Evolutionary conservation across 2,888 invertebrate species (phyloP).

Genomic region (Zaprionus lineosus): DNA sequence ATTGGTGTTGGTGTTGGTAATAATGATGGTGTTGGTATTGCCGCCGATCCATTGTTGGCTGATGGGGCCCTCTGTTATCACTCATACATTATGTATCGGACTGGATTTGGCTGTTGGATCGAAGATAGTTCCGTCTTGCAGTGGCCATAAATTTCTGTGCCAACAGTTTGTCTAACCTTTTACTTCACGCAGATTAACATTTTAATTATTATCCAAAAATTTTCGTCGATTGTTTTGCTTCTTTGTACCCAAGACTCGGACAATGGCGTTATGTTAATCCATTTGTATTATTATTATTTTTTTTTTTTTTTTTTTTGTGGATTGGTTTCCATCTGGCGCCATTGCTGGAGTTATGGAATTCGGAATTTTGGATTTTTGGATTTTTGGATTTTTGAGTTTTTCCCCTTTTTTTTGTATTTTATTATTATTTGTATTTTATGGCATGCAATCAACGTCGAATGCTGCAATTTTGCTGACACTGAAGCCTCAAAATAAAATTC

Average conservation of each 20-base stretch:
- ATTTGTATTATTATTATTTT: no score
- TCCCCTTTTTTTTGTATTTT: no score
- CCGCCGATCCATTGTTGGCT: conserved; percentile 39
- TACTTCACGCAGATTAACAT: conserved; percentile 76
- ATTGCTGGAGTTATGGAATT: conserved; percentile 63
- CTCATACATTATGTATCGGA: conserved; percentile 68
- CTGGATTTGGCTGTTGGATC: conserved; percentile 33
- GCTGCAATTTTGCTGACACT: conserved; percentile 42
- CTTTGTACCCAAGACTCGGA: no score
- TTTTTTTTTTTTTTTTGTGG: conserved; percentile 56
- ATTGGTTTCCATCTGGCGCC: no score
- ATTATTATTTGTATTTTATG: no score
- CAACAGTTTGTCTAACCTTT: conserved; percentile 80
- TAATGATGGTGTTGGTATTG: conserved; percentile 45
- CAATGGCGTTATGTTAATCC: no score
- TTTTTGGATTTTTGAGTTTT: no score
- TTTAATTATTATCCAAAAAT: conserved; percentile 74
- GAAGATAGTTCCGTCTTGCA: conserved; percentile 69
- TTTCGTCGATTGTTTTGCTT: conserved; percentile 57
- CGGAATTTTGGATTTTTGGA: no score
- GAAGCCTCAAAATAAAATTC: conserved; percentile 20
- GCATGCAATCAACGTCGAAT: conserved; percentile 35
- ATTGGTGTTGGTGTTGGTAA: conserved; percentile 10
- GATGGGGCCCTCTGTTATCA: conserved; percentile 62
- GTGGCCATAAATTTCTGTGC: conserved; percentile 71